These are phyloP conservation scores for Prochilodus magdalenae DNA, from an alignment of 2,113 vertebrate genomes.

Conservation along the genomic window DNA sequence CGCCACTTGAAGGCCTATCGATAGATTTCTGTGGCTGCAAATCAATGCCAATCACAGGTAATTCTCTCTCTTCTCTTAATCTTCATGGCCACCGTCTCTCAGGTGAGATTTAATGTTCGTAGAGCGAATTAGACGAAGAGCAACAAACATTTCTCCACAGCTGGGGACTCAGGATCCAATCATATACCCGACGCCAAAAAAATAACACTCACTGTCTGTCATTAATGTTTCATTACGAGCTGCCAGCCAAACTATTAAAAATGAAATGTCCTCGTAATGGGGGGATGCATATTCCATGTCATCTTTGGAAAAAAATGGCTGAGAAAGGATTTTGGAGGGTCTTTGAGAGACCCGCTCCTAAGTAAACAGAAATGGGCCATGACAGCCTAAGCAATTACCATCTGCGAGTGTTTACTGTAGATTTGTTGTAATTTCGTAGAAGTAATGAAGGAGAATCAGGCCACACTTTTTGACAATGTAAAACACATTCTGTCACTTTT, in stretches of 20 bases:
- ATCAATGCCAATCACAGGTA: constrained; percentile 68
- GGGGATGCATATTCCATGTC: constrained; percentile 18
- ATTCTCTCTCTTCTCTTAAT: constrained; percentile 45
- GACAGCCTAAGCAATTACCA: background rate
- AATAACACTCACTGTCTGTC: constrained; percentile 16
- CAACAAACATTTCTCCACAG: constrained; percentile 31
- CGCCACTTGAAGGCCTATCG: constrained; percentile 52
- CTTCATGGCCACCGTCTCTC: constrained; percentile 43
- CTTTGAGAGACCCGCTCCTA: background rate
- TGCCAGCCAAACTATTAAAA: constrained; percentile 34
- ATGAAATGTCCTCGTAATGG: constrained; percentile 22
- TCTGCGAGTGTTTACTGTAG: background rate
- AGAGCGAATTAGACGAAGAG: constrained; percentile 15
- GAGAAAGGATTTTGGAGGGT: constrained; percentile 12
- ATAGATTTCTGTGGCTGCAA: constrained; percentile 52
- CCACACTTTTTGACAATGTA: background rate
- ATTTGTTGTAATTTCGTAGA: background rate
- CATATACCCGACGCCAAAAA: constrained; percentile 22
- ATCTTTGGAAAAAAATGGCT: constrained; percentile 24
- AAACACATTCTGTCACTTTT: constrained; percentile 42
- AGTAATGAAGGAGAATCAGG: background rate
- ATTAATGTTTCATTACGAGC: constrained; percentile 45
- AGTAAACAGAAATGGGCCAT: constrained; percentile 27
- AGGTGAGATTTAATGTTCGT: constrained; percentile 36
- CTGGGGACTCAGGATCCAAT: constrained; percentile 34